Percentiles rank a stretch among this genome's conserved stretches.
Conservation (phyloP, 2,888 invertebrate species). For the Falcaria lacertinaria region DNA sequence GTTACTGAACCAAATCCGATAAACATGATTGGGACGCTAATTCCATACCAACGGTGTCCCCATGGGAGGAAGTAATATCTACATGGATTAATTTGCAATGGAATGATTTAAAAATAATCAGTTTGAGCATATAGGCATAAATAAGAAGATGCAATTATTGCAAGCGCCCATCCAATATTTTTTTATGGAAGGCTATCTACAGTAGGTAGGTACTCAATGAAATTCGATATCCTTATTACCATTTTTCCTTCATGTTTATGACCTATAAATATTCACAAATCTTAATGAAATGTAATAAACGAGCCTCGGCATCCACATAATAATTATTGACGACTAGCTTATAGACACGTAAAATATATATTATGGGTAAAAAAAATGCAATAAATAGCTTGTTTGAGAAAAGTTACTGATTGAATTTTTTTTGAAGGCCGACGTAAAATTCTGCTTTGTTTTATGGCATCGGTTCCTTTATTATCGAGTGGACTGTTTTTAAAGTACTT, state of each 20-base stretch:
- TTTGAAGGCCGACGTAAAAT: background rate
- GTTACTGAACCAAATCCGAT: too few species aligned
- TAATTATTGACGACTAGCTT: background rate
- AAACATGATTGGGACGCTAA: too few species aligned
- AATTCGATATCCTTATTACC: background rate
- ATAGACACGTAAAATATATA: background rate
- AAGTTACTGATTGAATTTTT: background rate
- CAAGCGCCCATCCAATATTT: background rate
- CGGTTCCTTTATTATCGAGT: background rate
- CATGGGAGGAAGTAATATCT: too few species aligned
- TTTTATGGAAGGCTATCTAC: background rate
- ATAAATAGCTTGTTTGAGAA: background rate
- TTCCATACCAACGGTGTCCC: too few species aligned
- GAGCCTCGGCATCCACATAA: background rate
- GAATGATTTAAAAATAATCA: too few species aligned
- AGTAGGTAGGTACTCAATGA: conserved; percentile 1
- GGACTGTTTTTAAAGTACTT: background rate
- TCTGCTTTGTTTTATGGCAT: background rate
- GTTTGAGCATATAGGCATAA: too few species aligned
- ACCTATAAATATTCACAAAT: conserved; percentile 3
- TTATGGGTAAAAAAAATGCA: background rate
- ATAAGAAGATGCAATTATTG: background rate
- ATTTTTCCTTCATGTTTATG: conserved; percentile 3
- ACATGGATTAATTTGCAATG: too few species aligned
- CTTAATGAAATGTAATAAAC: background rate